These are phyloP conservation scores for Paramormyrops kingsleyae DNA, from an alignment of 2,113 vertebrate species.

Conservation along the genomic window DNA sequence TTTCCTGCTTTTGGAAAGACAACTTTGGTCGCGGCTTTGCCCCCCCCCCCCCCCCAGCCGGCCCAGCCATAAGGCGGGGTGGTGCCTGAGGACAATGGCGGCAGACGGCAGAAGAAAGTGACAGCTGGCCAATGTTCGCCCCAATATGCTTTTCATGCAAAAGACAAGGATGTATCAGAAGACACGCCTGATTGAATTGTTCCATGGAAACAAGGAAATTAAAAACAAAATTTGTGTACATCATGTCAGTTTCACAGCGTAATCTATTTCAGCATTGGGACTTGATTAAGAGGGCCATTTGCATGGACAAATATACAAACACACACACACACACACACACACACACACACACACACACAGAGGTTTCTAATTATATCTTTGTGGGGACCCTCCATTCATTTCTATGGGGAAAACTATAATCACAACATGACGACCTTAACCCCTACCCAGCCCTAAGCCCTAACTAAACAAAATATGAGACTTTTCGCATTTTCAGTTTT, in stretches of 20 bases:
- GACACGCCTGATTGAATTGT: conserved; percentile 83
- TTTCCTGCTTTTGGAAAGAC: conserved; percentile 54
- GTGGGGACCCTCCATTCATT: too few species aligned
- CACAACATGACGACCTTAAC: too few species aligned
- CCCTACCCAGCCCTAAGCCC: too few species aligned
- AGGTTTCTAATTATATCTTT: too few species aligned
- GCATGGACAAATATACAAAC: conserved; percentile 19
- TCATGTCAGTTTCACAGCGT: conserved; percentile 70
- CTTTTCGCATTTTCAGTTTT: too few species aligned
- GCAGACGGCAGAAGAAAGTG: conserved; percentile 95
- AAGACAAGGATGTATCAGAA: conserved; percentile 95
- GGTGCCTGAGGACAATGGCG: conserved; percentile 94
- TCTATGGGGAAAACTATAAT: too few species aligned
- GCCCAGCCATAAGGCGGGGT: conserved; percentile 93
- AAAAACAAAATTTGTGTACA: conserved; percentile 84
- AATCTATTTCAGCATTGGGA: conserved; percentile 57
- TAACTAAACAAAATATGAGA: too few species aligned
- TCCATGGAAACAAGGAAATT: conserved; percentile 80
- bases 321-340: background rate
- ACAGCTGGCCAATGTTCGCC: conserved; percentile 96
- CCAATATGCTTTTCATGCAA: conserved; percentile 98
- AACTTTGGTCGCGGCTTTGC: conserved; percentile 57
- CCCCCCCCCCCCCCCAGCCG: conserved; percentile 68
- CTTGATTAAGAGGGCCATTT: conserved; percentile 36
- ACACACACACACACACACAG: background rate